Evolutionary conservation across 92 coral and sea anemone species (phyloP).

Genomic region (Chrysogorgia sp.): DNA sequence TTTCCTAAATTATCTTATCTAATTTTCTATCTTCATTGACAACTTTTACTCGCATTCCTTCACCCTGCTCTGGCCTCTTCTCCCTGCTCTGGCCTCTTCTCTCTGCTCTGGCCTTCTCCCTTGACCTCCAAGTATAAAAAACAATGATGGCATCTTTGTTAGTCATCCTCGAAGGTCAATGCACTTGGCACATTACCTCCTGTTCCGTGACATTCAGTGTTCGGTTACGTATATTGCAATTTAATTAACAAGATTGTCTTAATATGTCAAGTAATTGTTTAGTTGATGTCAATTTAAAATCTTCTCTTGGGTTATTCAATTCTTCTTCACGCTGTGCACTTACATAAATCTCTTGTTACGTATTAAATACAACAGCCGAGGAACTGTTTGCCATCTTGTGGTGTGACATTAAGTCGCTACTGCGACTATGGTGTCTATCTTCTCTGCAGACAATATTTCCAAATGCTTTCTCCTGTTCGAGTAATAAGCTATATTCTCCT

Average conservation of each 20-base stretch:
- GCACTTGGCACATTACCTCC: not conserved
- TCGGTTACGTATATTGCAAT: not conserved
- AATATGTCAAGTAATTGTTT: conserved; percentile 19
- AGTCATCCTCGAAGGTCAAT: not conserved
- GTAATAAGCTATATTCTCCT: no score
- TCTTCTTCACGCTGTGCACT: not conserved
- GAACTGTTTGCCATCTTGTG: no score
- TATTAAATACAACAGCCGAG: no score
- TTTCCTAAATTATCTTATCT: no score
- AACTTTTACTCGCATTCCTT: no score
- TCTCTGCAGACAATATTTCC: no score
- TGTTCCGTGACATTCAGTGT: not conserved
- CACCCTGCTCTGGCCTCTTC: no score
- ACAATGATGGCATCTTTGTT: not conserved
- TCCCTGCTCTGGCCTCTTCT: no score
- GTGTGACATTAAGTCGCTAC: no score
- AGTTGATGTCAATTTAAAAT: conserved; percentile 4
- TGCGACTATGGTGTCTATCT: no score
- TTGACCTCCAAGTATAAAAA: not conserved
- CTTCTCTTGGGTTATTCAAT: not conserved
- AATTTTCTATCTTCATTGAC: no score
- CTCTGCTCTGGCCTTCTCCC: not conserved
- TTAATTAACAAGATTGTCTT: conserved; percentile 16
- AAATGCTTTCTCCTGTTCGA: no score
- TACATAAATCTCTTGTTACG: not conserved